Evolutionary conservation across 2,113 vertebrate genomes (phyloP).

Genomic region (Charadrius vociferus): DNA sequence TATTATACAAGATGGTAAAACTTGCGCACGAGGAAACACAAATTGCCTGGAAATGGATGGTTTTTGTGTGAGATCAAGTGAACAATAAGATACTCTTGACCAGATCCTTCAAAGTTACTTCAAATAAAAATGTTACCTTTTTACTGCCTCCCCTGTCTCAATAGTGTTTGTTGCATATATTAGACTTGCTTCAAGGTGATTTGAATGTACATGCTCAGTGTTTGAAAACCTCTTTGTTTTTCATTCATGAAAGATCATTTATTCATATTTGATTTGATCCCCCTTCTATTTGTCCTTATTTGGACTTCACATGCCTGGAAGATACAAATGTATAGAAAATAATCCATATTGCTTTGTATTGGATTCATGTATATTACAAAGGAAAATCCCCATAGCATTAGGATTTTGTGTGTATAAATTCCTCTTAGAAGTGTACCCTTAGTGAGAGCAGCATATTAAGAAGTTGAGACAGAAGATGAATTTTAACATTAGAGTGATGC

Average conservation of each 20-base stretch:
- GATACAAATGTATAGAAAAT: conserved; percentile 38
- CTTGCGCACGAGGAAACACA: background rate
- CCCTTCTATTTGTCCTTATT: background rate
- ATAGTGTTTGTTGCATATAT: conserved; percentile 27
- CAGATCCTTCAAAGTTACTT: conserved; percentile 41
- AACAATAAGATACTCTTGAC: background rate
- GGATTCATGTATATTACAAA: conserved; percentile 26
- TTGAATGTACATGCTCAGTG: conserved; percentile 20
- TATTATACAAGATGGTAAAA: background rate
- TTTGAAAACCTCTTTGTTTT: conserved; percentile 41
- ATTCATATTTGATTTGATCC: conserved; percentile 35
- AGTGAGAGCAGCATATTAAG: conserved; percentile 23
- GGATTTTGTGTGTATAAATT: conserved; percentile 23
- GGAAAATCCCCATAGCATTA: conserved; percentile 9
- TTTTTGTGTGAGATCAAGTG: background rate
- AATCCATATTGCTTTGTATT: conserved; percentile 44
- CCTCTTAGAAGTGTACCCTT: conserved; percentile 2
- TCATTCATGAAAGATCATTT: conserved; percentile 18
- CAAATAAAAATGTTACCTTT: conserved; percentile 13
- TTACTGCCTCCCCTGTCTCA: background rate
- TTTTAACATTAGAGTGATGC: background rate
- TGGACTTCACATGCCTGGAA: background rate
- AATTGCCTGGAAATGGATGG: background rate
- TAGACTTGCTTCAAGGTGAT: conserved; percentile 51
- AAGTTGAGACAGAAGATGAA: conserved; percentile 4